Conservation (phyloP, 2,797 vertebrate genomes). For the Phrynocephalus forsythii region DNA sequence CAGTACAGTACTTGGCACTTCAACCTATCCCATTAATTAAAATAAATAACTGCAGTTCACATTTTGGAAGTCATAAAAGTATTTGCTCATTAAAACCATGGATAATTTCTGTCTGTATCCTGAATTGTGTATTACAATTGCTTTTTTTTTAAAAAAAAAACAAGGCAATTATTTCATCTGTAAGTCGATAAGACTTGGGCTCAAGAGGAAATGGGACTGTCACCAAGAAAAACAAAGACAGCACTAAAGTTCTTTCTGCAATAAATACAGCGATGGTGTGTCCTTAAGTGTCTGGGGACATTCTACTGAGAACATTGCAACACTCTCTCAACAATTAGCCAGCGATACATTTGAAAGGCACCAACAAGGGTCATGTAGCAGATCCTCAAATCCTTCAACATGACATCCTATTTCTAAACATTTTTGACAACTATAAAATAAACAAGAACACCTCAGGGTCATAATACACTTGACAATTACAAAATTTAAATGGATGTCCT, state of each 20-base stretch:
- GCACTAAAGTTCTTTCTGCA: constrained; percentile 34
- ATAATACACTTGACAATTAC: background rate
- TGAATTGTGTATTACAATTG: constrained; percentile 10
- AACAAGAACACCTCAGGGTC: background rate
- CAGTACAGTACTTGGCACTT: constrained; percentile 48
- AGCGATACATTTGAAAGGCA: background rate
- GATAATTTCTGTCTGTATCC: constrained; percentile 37
- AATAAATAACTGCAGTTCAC: constrained; percentile 46
- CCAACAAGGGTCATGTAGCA: background rate
- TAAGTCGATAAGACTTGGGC: constrained; percentile 10
- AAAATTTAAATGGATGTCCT: background rate
- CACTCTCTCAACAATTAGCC: background rate
- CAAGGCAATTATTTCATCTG: constrained; percentile 38
- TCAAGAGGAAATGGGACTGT: constrained; percentile 10
- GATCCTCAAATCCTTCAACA: background rate
- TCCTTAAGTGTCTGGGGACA: constrained; percentile 10
- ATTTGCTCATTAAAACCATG: background rate
- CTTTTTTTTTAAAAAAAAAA: constrained; percentile 9
- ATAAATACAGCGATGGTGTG: constrained; percentile 14
- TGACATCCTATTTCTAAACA: background rate
- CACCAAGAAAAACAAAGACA: constrained; percentile 17
- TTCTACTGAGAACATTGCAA: constrained; percentile 23
- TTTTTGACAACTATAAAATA: background rate
- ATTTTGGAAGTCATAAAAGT: constrained; percentile 29
- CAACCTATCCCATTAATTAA: constrained; percentile 51